Conservation (phyloP, 1,140 invertebrate species). For the Rhizoglyphus robini region DNA sequence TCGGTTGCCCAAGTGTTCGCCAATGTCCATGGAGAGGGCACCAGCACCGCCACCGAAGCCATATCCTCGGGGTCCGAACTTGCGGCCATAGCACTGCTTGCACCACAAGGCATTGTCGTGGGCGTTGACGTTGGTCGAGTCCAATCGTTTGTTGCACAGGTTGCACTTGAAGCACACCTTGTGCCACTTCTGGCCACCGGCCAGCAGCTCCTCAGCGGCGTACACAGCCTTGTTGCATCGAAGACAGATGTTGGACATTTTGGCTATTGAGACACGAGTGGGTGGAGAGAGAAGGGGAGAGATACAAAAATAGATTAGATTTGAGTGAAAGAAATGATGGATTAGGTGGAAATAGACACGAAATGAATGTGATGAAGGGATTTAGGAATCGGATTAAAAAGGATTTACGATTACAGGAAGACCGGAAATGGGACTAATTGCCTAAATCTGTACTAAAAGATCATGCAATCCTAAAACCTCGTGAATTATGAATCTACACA, state of each 20-base stretch:
- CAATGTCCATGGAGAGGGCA: conserved; percentile 68
- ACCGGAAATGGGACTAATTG: too few relatives aligned
- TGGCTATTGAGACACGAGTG: too few relatives aligned
- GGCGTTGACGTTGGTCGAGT: conserved; percentile 90
- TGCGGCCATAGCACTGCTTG: conserved; percentile 91
- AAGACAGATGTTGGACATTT: conserved; percentile 86
- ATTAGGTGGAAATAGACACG: too few relatives aligned
- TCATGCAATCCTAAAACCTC: too few relatives aligned
- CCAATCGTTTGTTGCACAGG: conserved; percentile 88
- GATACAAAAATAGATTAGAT: too few relatives aligned
- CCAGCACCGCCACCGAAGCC: neutral
- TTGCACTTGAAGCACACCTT: conserved; percentile 98
- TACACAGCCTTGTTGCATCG: conserved; percentile 97
- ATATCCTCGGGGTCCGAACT: conserved; percentile 87
- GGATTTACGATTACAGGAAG: too few relatives aligned
- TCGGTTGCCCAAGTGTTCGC: conserved; percentile 54
- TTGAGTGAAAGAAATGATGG: too few relatives aligned
- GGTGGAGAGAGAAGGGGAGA: too few relatives aligned
- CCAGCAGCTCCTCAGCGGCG: conserved; percentile 91
- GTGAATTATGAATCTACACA: too few relatives aligned
- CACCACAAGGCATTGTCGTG: conserved; percentile 92
- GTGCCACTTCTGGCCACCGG: conserved; percentile 95
- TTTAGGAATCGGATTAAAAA: too few relatives aligned
- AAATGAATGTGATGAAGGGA: too few relatives aligned
- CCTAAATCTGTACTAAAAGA: too few relatives aligned